A percentile compares a stretch with the other conserved stretches of the same genome.
Evolutionary conservation across 1,140 invertebrate species (phyloP).

Genomic region (Sesamia nonagrioides): DNA sequence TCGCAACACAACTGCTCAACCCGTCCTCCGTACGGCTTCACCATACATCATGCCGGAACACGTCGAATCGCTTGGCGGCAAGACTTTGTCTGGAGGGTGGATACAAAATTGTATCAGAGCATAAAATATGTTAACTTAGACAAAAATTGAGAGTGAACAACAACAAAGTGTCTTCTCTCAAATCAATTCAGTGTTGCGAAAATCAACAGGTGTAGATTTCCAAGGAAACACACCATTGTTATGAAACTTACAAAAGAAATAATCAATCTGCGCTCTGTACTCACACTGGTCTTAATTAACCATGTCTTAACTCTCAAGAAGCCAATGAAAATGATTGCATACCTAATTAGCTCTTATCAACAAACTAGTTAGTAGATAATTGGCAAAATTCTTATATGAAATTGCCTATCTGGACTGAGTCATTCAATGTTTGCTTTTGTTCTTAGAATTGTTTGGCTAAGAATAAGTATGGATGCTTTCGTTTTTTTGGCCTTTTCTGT

Average conservation of each 20-base stretch:
- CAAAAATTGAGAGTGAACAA: too few species aligned
- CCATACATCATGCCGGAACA: too few species aligned
- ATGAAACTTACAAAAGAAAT: constrained; percentile 46
- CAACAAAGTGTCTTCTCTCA: constrained; percentile 1
- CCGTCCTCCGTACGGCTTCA: too few species aligned
- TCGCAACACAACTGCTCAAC: too few species aligned
- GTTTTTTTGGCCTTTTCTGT: neutral
- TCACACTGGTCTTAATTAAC: constrained; percentile 11
- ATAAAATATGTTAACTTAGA: too few species aligned
- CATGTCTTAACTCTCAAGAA: constrained; percentile 9
- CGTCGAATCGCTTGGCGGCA: too few species aligned
- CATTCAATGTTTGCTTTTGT: neutral
- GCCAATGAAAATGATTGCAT: constrained; percentile 2
- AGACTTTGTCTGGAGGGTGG: too few species aligned
- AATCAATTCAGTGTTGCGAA: constrained; percentile 3
- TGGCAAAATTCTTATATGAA: neutral
- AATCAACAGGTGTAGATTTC: constrained; percentile 29
- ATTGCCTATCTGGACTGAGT: neutral
- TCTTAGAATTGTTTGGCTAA: neutral
- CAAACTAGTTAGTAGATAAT: neutral
- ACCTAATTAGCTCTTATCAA: constrained; percentile 2
- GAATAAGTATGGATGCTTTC: neutral
- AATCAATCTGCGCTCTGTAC: constrained; percentile 4
- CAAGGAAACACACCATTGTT: constrained; percentile 58
- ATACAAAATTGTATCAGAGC: too few species aligned